phyloP scores from a whole-genome alignment of 35 echinoderm and acorn worm genomes.

The Anneissia japonica region DNA sequence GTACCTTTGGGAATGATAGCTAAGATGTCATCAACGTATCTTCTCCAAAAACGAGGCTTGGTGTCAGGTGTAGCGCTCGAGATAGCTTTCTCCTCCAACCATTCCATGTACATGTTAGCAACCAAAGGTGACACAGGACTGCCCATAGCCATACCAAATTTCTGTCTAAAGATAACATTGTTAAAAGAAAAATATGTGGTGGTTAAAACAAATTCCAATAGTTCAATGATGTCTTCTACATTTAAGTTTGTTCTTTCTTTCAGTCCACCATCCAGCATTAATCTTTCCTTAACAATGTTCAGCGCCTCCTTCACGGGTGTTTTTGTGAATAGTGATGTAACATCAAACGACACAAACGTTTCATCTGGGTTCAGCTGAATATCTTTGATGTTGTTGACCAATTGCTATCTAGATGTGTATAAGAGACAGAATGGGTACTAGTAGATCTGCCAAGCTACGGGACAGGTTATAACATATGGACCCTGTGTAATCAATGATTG shows the following conservation, averaged over 20 bases:
- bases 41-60: no score
- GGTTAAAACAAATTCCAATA: slow-evolving; percentile 2
- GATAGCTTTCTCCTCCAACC: no score
- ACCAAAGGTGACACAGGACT: slow-evolving; percentile 13
- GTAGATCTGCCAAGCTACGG: slow-evolving; percentile 10
- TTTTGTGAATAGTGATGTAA: slow-evolving; percentile 18
- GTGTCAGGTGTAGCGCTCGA: no score
- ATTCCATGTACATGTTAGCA: background rate
- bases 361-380: slow-evolving; percentile 2
- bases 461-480: slow-evolving; percentile 22
- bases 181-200: slow-evolving; percentile 15
- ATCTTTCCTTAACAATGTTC: slow-evolving; percentile 2
- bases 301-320: background rate
- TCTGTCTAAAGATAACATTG: background rate
- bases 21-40: no score
- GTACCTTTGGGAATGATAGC: slow-evolving; percentile 4
- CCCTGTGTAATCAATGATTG: slow-evolving; percentile 32
- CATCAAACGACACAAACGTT: slow-evolving; percentile 24
- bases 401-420: slow-evolving; percentile 19
- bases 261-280: background rate
- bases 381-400: slow-evolving; percentile 9
- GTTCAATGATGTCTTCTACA: slow-evolving; percentile 10
- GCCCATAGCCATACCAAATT: slow-evolving; percentile 8
- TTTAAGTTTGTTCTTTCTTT: slow-evolving; percentile 3
- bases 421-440: slow-evolving; percentile 9